A percentile compares a stretch with the other conserved stretches of the same genome.
Conservation (phyloP, 2,797 vertebrate species). For the Dipus sagitta region DNA sequence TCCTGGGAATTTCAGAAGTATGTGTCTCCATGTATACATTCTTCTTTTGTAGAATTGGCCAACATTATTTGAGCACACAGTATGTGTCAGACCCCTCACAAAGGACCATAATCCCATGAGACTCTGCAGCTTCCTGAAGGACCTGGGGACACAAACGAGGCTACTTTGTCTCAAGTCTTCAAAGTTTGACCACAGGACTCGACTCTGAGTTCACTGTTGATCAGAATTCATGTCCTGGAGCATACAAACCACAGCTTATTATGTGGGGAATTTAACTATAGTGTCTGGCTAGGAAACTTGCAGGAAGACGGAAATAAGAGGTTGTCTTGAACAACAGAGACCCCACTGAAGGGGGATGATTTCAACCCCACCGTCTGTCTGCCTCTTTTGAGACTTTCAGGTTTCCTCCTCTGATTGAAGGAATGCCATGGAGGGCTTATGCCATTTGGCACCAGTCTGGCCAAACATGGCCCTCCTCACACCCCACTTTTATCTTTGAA, state of each 20-base stretch:
- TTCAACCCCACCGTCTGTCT: neutral
- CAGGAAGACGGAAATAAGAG: neutral
- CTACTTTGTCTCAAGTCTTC: neutral
- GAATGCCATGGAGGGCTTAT: neutral
- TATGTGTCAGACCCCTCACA: neutral
- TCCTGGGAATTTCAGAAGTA: neutral
- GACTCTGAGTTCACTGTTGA: neutral
- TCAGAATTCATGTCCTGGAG: neutral
- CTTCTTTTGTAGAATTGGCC: neutral
- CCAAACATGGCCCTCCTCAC: neutral
- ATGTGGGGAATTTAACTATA: neutral
- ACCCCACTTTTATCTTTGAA: slow-evolving; percentile 40
- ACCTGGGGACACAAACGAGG: neutral
- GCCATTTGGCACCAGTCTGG: neutral
- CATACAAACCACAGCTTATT: neutral
- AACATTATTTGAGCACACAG: neutral
- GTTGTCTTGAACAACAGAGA: neutral
- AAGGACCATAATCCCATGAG: neutral
- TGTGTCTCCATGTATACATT: neutral
- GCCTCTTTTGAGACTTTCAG: neutral
- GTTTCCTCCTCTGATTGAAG: neutral
- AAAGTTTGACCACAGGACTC: neutral
- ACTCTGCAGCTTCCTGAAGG: neutral
- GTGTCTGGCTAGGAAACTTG: neutral
- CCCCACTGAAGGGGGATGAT: neutral